phyloP scores from a whole-genome alignment of 2,113 vertebrate species.

The Prolemur simus region DNA sequence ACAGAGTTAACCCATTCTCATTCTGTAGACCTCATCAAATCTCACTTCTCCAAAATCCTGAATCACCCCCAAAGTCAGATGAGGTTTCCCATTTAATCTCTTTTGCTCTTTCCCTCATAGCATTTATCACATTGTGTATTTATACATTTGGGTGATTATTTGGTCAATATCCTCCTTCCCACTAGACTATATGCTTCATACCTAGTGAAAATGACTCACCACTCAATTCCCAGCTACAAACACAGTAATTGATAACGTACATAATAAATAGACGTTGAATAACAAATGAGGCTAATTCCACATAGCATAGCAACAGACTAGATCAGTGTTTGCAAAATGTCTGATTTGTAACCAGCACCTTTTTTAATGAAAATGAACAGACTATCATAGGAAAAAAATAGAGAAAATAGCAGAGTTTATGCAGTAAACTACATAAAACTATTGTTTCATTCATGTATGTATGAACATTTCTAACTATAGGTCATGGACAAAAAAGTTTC shows the following conservation, averaged over 20 bases:
- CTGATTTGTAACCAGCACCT: not conserved
- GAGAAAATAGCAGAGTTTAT: not conserved
- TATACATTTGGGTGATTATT: not conserved
- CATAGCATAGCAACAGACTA: not conserved
- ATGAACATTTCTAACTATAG: not conserved
- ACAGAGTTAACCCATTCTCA: not conserved
- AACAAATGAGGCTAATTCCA: not conserved
- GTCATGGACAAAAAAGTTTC: not conserved
- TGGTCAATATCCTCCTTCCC: not conserved
- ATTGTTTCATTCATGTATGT: not conserved
- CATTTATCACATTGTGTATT: not conserved
- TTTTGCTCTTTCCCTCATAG: not conserved
- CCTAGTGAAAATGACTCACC: not conserved
- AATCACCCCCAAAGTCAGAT: slow-evolving; percentile 44
- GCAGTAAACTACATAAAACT: not conserved
- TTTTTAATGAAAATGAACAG: slow-evolving; percentile 16
- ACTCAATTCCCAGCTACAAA: not conserved
- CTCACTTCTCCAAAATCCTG: slow-evolving; percentile 42
- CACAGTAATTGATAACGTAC: not conserved
- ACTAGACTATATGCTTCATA: not conserved
- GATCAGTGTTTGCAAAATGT: not conserved
- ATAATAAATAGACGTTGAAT: not conserved
- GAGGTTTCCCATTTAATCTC: not conserved
- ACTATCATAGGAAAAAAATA: not conserved
- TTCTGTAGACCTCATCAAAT: slow-evolving; percentile 49